Evolutionary conservation across 2,113 vertebrate genomes (phyloP).

Genomic region (Oophaga pumilio): DNA sequence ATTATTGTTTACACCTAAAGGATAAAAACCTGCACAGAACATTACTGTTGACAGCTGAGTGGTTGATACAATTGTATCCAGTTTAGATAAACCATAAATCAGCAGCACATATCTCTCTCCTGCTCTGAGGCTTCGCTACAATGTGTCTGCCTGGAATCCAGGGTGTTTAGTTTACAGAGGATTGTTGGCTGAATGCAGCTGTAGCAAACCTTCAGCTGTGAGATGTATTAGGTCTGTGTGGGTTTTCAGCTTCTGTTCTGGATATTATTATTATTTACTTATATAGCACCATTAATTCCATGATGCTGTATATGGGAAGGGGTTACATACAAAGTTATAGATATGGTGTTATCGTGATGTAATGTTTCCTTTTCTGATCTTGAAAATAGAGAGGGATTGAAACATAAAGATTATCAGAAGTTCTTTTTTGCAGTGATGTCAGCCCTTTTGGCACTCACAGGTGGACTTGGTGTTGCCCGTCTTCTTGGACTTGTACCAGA

Average conservation of each 20-base stretch:
- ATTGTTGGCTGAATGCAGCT: neutral
- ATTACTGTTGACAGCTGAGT: neutral
- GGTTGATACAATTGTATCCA: neutral
- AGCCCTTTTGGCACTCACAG: conserved; percentile 75
- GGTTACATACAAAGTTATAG: too few relatives aligned
- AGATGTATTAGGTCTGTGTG: too few relatives aligned
- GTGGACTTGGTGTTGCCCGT: conserved; percentile 81
- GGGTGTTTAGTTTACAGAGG: neutral
- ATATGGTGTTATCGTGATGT: too few relatives aligned
- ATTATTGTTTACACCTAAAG: neutral
- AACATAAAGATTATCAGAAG: neutral
- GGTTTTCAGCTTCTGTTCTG: too few relatives aligned
- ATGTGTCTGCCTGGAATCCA: neutral
- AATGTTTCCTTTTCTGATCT: neutral
- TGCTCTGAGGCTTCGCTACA: neutral
- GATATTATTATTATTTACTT: too few relatives aligned
- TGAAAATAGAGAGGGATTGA: neutral
- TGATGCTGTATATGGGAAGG: too few relatives aligned
- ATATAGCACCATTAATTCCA: too few relatives aligned
- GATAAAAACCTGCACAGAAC: neutral
- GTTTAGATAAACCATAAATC: neutral
- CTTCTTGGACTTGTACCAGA: conserved; percentile 90
- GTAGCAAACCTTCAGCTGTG: neutral
- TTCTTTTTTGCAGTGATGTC: too few relatives aligned
- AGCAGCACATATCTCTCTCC: neutral